Evolutionary conservation across 2,888 invertebrate species (phyloP).

Genomic region (Parasteatoda lunata): DNA sequence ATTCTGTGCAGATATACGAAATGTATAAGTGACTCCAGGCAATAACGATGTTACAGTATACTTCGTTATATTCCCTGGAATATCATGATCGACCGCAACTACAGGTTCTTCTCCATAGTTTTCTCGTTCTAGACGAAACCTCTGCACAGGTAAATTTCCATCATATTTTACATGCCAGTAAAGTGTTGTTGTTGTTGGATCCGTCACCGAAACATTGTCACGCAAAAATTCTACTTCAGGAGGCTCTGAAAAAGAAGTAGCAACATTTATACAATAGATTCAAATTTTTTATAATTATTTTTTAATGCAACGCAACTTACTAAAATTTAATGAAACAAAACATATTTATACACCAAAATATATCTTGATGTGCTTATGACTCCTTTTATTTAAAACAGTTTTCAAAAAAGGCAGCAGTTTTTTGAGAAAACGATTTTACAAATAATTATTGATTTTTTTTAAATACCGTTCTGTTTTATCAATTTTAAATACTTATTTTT

Average conservation of each 20-base stretch:
- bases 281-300: too few species aligned
- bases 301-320: too few species aligned
- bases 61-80: conserved; percentile 58
- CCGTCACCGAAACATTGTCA: conserved; percentile 59
- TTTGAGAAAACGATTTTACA: too few species aligned
- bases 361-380: too few species aligned
- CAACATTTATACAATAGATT: too few species aligned
- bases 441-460: too few species aligned
- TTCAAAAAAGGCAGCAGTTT: too few species aligned
- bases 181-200: conserved; percentile 66
- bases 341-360: too few species aligned
- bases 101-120: conserved; percentile 57
- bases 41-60: conserved; percentile 67
- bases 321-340: too few species aligned
- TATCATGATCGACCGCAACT: conserved; percentile 55
- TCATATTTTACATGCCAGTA: conserved; percentile 67
- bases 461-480: too few species aligned
- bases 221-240: conserved; percentile 67
- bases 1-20: conserved; percentile 70
- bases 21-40: conserved; percentile 69
- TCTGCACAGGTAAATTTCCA: conserved; percentile 68
- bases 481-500: too few species aligned
- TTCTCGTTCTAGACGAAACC: conserved; percentile 63
- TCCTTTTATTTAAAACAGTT: too few species aligned
- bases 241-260: conserved; percentile 46